phyloP scores from a whole-genome alignment of 1,140 invertebrate species.

The Oppia nitens region DNA sequence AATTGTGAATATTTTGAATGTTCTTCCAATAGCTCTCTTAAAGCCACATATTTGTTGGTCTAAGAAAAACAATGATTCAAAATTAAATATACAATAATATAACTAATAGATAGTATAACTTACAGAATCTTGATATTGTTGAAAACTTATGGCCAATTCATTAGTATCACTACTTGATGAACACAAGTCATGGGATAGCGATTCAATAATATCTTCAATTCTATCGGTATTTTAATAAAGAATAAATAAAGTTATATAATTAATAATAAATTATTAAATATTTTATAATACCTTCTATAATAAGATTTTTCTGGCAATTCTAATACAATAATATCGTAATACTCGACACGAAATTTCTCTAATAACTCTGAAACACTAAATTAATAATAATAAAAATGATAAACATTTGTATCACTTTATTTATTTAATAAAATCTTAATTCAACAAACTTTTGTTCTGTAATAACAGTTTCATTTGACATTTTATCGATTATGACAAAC shows the following conservation, averaged over 20 bases:
- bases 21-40: background rate
- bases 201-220: background rate
- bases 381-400: background rate
- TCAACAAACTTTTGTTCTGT: conserved; percentile 33
- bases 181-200: background rate
- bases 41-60: background rate
- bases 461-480: conserved; percentile 34
- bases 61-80: background rate
- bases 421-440: background rate
- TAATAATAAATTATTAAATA: background rate
- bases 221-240: too few relatives aligned
- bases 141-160: background rate
- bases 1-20: background rate
- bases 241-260: background rate
- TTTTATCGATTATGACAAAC: conserved; percentile 66
- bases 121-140: background rate
- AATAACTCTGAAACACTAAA: background rate
- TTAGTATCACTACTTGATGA: background rate
- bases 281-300: background rate
- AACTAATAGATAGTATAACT: background rate
- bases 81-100: background rate
- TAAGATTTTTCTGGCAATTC: background rate
- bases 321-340: background rate
- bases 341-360: background rate
- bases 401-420: background rate